These are phyloP conservation scores for Girardinus metallicus DNA, from an alignment of 2,797 vertebrate genomes.

Conservation along the genomic window DNA sequence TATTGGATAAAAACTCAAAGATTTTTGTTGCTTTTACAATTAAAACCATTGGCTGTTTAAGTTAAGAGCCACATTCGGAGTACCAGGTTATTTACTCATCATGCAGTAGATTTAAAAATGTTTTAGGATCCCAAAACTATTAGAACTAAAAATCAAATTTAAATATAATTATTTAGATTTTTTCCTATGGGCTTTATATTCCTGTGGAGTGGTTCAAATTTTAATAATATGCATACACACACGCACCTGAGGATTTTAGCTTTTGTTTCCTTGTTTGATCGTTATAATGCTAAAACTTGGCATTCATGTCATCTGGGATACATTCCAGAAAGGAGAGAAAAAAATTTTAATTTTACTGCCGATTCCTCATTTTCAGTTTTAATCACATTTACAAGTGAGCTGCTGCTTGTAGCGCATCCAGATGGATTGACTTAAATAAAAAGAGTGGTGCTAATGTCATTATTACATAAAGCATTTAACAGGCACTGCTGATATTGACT, in stretches of 20 bases:
- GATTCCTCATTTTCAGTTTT: slow-evolving; percentile 66
- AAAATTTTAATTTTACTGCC: slow-evolving; percentile 59
- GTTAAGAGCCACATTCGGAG: not conserved
- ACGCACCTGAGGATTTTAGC: slow-evolving; percentile 48
- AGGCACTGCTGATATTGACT: slow-evolving; percentile 51
- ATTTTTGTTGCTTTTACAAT: not conserved
- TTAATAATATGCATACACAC: slow-evolving; percentile 48
- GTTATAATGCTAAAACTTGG: slow-evolving; percentile 70
- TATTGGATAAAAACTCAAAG: not conserved
- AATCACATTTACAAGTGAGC: slow-evolving; percentile 68
- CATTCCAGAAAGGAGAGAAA: slow-evolving; percentile 55
- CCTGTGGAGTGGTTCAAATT: slow-evolving; percentile 49
- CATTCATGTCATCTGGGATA: slow-evolving; percentile 64
- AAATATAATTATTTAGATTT: slow-evolving; percentile 40
- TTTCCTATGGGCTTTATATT: slow-evolving; percentile 39
- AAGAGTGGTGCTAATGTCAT: slow-evolving; percentile 61
- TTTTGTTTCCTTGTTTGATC: slow-evolving; percentile 67
- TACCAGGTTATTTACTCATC: not conserved
- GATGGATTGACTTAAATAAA: slow-evolving; percentile 69
- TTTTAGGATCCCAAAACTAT: not conserved
- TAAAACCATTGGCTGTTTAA: not conserved
- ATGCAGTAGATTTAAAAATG: not conserved
- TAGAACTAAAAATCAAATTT: slow-evolving; percentile 31
- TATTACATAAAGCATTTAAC: slow-evolving; percentile 66
- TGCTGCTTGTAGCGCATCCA: slow-evolving; percentile 56